Base-by-base conservation (phyloP, 2,797 vertebrate species). In the Takifugu rubripes region DNA sequence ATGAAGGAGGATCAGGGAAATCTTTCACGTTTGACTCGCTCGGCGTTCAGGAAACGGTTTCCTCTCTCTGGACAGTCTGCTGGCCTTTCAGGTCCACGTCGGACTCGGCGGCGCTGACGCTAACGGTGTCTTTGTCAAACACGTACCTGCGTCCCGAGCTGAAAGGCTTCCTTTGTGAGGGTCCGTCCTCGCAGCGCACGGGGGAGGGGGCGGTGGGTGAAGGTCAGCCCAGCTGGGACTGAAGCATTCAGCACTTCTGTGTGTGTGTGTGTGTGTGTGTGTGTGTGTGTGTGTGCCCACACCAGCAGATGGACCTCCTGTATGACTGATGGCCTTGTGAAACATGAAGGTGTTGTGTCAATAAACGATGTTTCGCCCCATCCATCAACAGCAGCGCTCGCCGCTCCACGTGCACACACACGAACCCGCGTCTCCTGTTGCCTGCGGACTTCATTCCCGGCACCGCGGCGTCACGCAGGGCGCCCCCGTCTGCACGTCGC, bases 261-360 rank as follows among this genome's bases (percentile, higher is more conserved):
- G 43, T 44, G 43, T 17, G 43, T 44, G 51, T 27, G 45, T 36
- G 66, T 53, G 36, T 48, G 54, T 8, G 40, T 36, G 57, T 66
- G 55, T 52, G 54, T 49, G 61, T 54, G 66, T 61, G 59, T 33
- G 56, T 33, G 29, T 25, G 43, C 4, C 61, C 75, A n/a, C 26
- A 73, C 61, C 53, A 78, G 84, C 83, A 84, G 80, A 84, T 81
- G 79, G 79, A 66, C 77, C 74, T 78, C 69, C 56, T 61, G 56
- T 81, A 70, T 89, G 88, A 90, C 82, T 80, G 82, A 89, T 89
- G 81, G 79, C 56, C 74, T 83, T 70, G 79, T 81, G 85, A 89
- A 88, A 90, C 81, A 83, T 83, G 73, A 89, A 88, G 85, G 85
- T 84, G 85, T 88, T 82, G 84, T 89, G 84, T 89, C 88, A 89